Base-by-base conservation (phyloP, 2,888 invertebrate genomes). In the Drosophila meridiana region DNA sequence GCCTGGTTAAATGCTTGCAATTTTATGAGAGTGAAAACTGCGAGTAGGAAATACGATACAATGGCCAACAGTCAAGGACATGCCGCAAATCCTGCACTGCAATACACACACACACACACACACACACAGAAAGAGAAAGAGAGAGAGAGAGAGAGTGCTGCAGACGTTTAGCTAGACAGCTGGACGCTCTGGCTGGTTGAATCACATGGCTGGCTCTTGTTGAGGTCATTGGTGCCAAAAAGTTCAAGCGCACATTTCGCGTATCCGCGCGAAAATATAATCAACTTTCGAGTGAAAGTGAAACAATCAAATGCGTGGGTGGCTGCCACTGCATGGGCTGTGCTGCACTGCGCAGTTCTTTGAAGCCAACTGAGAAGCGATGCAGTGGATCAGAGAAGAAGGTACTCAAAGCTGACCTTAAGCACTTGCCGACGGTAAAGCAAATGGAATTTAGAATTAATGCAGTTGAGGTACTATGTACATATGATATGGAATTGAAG, bases 1-100 rank as follows among this genome's bases (percentile, higher is more conserved):
- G 62, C 50, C 56, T 45, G 52, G 70, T 66, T 78, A 76, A 76
- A 80, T 80, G 65, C 78, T 82, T 81, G 82, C 82, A 74, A 62
- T 84, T 86, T 86, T 82, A 87, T 89, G 87, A 86, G 77, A 88
- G 87, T 89, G 89, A 89, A 83, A 85, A 79, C 70, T 83, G 81
- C 60, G 56, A 60, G 40, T 52, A 69, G 73, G 64, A 75, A 79
- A 81, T 61, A 75, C 84, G 81, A 88, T 88, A 84, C 84, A 84
- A 82, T 79, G 74, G 73, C 59, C 76, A 59, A 73, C 61, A 80
- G 88, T 88, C 87, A 87, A 87, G 87, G 87, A 90, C 87, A 87
- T 87, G 73, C 76, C 70, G 59, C 82, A 71, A 79, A 79, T 85
- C 76, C 82, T 76, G 63, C 65, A 67, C 50, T 78, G 69, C 80